Conservation (phyloP, 1,140 invertebrate species). For the Aphidius gifuensis region DNA sequence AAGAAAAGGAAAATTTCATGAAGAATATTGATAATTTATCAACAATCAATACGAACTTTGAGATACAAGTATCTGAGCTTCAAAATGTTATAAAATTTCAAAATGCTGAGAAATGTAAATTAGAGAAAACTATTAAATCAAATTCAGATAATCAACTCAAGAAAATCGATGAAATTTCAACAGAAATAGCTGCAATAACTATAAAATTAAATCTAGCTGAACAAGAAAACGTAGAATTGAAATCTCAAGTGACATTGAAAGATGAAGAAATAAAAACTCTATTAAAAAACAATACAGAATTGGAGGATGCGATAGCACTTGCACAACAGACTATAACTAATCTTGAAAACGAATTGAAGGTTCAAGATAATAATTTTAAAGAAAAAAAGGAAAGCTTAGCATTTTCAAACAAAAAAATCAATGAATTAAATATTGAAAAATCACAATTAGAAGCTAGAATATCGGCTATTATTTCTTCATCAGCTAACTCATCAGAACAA, state of each 20-base stretch:
- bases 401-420: conserved; percentile 47
- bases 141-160: conserved; percentile 41
- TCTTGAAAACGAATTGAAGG: conserved; percentile 43
- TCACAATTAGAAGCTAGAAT: conserved; percentile 52
- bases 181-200: conserved; percentile 36
- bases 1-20: conserved; percentile 31
- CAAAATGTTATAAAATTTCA: conserved; percentile 38
- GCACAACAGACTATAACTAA: conserved; percentile 48
- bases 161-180: conserved; percentile 38
- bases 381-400: conserved; percentile 46
- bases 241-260: conserved; percentile 42
- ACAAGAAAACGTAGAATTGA: conserved; percentile 42
- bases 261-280: conserved; percentile 51
- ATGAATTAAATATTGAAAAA: conserved; percentile 45
- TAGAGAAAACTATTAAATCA: conserved; percentile 39
- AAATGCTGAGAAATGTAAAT: conserved; percentile 36
- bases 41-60: conserved; percentile 31
- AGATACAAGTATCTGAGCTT: conserved; percentile 38
- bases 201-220: conserved; percentile 37
- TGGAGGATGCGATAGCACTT: conserved; percentile 43
- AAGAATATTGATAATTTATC: no score
- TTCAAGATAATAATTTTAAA: conserved; percentile 40
- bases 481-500: conserved; percentile 51
- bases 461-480: conserved; percentile 44
- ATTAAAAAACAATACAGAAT: conserved; percentile 45